Evolutionary conservation across 2,797 vertebrate genomes (phyloP), one percentile per base, ranked within the genome.

Genomic region (Alauda arvensis): DNA sequence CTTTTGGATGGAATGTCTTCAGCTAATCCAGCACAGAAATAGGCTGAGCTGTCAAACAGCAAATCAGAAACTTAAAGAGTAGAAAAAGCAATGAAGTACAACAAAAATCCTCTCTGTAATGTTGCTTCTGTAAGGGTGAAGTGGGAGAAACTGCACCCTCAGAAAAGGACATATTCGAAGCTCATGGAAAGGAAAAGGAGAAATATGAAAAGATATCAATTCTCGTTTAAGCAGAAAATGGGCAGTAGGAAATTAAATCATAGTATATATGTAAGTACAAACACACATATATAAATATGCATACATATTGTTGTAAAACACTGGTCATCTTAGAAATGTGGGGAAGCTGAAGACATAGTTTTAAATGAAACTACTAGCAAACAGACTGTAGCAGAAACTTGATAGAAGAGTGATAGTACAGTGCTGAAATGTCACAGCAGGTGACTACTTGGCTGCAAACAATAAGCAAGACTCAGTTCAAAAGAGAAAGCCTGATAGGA

Each of bases 201-300:
- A 33, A 43, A 8, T 68, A 42, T 65, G 28, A 65, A 78, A 23
- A 31, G 1, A 39, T 14, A 69, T 8, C 0, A 45, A 12, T 51
- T 80, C 23, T 37, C 6, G 20, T 79, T 67, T 70, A 79, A 70
- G 21, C 26, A 82, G 56, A 52, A 60, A 17, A 57, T 15, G 55
- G 21, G 14, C 42, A 74, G 49, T 4, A 72, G 8, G n/a, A 88
- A 79, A 74, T 76, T 4, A 84, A 63, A 60, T 81, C 2, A 8
- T 23, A 43, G n/a, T 13, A 33, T 39, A 33, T 18, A 57, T 1
- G 4, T 56, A 34, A 0, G 4, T 25, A 31, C 1, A 7, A 10
- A 40, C 0, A 3, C 9, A 25, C 20, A 40, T 9, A 34, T 10
- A 15, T 7, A 48, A 14, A n/a, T 31, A 61, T 16, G 21, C 11